Conservation (phyloP, 2,888 invertebrate genomes). For the Laothoe populi region DNA sequence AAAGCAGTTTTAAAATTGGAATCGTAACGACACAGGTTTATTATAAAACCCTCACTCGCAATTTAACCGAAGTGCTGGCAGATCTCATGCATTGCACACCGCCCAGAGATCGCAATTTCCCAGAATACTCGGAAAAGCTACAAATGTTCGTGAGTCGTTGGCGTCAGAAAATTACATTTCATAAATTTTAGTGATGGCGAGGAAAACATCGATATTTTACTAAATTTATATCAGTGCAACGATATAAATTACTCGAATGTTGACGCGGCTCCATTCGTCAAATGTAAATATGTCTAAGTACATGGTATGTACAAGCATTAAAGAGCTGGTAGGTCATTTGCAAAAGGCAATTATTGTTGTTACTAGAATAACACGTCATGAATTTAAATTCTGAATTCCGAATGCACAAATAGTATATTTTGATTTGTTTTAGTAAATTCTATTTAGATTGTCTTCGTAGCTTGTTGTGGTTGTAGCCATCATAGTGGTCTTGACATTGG, state of each 20-base stretch:
- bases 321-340: neutral
- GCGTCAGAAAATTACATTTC: conserved; percentile 83
- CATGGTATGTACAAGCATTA: neutral
- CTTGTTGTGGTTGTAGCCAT: too few species aligned
- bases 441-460: too few species aligned
- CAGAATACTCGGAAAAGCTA: conserved; percentile 81
- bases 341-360: neutral
- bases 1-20: conserved; percentile 35
- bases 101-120: conserved; percentile 80
- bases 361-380: neutral
- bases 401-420: too few species aligned
- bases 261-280: neutral
- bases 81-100: conserved; percentile 75
- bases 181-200: conserved; percentile 72
- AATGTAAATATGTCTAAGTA: neutral
- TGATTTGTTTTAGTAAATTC: too few species aligned
- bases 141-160: conserved; percentile 80
- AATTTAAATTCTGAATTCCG: neutral
- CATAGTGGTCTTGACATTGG: too few species aligned
- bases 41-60: conserved; percentile 72
- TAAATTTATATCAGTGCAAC: conserved; percentile 25
- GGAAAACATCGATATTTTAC: conserved; percentile 32
- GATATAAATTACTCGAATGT: neutral
- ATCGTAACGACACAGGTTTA: conserved; percentile 49
- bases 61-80: conserved; percentile 76